Base-by-base conservation (phyloP, 2,797 vertebrate species). In the Ceryle rudis region DNA sequence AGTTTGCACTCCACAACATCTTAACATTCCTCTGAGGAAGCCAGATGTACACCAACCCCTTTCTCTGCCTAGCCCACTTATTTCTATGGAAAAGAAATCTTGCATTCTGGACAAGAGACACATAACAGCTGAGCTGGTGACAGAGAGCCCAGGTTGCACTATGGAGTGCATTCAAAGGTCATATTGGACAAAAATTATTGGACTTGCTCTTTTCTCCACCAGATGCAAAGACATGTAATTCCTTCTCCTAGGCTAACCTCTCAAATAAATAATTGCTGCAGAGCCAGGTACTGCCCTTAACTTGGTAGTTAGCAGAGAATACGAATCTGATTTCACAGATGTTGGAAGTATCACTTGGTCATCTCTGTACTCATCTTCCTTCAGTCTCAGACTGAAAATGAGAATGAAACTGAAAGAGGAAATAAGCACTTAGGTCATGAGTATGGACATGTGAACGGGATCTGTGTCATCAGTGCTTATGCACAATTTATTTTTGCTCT, bases 321-420 rank as follows among this genome's bases (percentile, higher is more conserved):
- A 49, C 5, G 5, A 65, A 16, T 9, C 25, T 7, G 39, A 87
- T 93, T 92, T 89, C 89, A 75, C 81, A 89, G 62, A 29, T 88
- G 42, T 3, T 39, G 35, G 35, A 92, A 42, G 39, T 72, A 54
- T 35, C 49, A 60, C 41, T 75, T 13, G 3, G 69, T 35, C 71
- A 78, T 89, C 85, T 89, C 80, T 58, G 31, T 33, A 58, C 80
- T 89, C 42, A 54, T 55, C 78, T 49, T 81, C 79, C 78, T 49
- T 81, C 79, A 66, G 49, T 64, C 71, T 89, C 37, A 92, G 71
- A 44, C 4, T 90, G 92, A 80, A 95, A 97, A 96, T 86, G 75
- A 94, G 93, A 95, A 89, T 51, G 57, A 86, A 75, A 91, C 20
- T 47, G 73, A 84, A 79, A 90, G 71, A 94, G 61, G 60, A 96